These are phyloP conservation scores for Zhuqinia jingwanae DNA, from an alignment of 2,888 invertebrate species.

Conservation along the genomic window DNA sequence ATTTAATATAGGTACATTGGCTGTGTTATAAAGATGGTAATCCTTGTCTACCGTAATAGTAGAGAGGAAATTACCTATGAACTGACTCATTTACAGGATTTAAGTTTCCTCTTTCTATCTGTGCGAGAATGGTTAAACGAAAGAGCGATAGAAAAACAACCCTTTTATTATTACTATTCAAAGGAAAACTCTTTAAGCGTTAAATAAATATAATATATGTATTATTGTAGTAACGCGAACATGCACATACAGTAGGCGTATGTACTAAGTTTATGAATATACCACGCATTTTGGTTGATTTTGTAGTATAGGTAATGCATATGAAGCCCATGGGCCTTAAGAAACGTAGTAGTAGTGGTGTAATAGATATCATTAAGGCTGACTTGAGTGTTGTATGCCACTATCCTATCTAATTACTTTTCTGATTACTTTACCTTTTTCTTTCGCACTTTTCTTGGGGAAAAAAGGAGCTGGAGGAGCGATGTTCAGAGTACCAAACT, in stretches of 20 bases:
- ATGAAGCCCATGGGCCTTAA: neutral
- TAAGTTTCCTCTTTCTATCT: neutral
- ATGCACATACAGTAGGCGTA: neutral
- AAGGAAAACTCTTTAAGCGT: too few species aligned
- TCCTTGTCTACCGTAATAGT: neutral
- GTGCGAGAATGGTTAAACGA: neutral
- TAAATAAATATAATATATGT: too few species aligned
- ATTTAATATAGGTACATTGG: neutral
- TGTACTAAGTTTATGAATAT: too few species aligned
- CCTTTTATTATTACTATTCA: neutral
- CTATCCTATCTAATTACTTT: conserved; percentile 58
- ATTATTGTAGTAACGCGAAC: too few species aligned
- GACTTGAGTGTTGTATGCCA: conserved; percentile 43
- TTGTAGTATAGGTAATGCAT: too few species aligned
- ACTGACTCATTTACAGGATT: conserved; percentile 34
- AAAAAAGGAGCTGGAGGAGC: conserved; percentile 78
- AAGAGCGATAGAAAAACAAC: neutral
- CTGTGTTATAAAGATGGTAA: neutral
- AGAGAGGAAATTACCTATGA: conserved; percentile 23
- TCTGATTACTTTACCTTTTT: conserved; percentile 54
- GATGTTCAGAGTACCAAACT: conserved; percentile 78
- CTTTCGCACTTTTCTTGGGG: conserved; percentile 52
- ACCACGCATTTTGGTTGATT: too few species aligned
- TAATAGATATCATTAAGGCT: conserved; percentile 55
- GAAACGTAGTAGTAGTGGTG: neutral